These are phyloP conservation scores for Leptosomus discolor DNA, from an alignment of 2,113 vertebrate species.

Conservation along the genomic window DNA sequence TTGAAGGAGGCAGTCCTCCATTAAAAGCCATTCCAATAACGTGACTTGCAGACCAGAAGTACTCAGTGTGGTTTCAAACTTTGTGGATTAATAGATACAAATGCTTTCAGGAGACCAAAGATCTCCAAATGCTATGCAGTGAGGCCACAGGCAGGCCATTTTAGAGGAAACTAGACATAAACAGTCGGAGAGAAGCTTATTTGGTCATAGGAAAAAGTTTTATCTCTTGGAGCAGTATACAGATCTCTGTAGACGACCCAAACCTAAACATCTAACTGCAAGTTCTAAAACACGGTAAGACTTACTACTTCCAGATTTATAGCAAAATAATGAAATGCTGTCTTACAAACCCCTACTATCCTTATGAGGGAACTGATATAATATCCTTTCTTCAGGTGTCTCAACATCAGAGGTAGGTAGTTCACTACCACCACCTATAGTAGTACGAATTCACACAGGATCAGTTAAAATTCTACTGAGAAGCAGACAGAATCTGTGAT, in stretches of 20 bases:
- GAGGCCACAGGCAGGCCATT: neutral
- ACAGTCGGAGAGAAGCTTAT: neutral
- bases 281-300: neutral
- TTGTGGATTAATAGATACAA: neutral
- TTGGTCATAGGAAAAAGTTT: neutral
- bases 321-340: neutral
- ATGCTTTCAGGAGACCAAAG: neutral
- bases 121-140: neutral
- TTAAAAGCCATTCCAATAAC: neutral
- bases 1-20: neutral
- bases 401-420: neutral
- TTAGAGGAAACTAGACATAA: neutral
- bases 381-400: neutral
- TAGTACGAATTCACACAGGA: neutral
- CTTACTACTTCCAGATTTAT: neutral
- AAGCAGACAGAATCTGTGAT: neutral
- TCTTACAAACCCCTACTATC: neutral
- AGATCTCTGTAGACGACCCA: neutral
- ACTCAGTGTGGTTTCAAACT: neutral
- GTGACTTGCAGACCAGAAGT: neutral
- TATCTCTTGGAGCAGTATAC: neutral
- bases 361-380: neutral
- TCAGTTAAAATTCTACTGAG: neutral
- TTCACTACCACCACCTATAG: neutral
- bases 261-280: neutral